Conservation (phyloP, 2,888 invertebrate species). For the Eudasyphora cyanicolor region DNA sequence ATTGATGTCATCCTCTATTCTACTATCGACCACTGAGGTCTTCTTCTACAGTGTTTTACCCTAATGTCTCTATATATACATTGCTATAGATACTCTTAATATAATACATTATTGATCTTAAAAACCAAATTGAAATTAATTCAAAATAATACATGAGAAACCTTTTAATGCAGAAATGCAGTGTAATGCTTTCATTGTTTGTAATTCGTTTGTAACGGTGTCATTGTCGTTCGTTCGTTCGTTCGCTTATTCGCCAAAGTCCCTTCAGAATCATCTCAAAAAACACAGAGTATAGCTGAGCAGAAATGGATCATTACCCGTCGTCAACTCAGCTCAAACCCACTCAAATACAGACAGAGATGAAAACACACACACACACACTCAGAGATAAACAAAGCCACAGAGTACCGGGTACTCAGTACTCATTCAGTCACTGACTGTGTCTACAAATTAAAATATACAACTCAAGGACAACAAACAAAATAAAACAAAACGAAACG, state of each 20-base stretch:
- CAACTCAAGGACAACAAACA: conserved; percentile 3
- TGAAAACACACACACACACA: neutral
- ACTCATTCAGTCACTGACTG: neutral
- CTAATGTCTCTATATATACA: too few species aligned
- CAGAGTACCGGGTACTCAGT: neutral
- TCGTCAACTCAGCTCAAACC: neutral
- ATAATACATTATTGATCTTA: conserved; percentile 6
- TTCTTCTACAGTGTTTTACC: too few species aligned
- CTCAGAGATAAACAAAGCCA: neutral
- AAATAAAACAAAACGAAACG: neutral
- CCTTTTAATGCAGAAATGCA: conserved; percentile 25
- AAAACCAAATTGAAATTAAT: conserved; percentile 25
- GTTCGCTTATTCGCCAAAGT: neutral
- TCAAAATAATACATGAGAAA: conserved; percentile 13
- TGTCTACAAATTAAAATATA: neutral
- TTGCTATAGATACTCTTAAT: neutral
- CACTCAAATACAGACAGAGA: too few species aligned
- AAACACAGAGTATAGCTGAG: neutral
- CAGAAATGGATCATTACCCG: neutral
- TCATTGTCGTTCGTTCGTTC: conserved; percentile 13
- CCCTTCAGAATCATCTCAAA: neutral
- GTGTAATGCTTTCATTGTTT: conserved; percentile 34
- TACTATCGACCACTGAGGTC: neutral
- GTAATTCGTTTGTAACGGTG: conserved; percentile 33
- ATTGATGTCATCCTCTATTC: too few species aligned